Conservation (phyloP, 2,113 vertebrate species). For the Neofelis nebulosa region DNA sequence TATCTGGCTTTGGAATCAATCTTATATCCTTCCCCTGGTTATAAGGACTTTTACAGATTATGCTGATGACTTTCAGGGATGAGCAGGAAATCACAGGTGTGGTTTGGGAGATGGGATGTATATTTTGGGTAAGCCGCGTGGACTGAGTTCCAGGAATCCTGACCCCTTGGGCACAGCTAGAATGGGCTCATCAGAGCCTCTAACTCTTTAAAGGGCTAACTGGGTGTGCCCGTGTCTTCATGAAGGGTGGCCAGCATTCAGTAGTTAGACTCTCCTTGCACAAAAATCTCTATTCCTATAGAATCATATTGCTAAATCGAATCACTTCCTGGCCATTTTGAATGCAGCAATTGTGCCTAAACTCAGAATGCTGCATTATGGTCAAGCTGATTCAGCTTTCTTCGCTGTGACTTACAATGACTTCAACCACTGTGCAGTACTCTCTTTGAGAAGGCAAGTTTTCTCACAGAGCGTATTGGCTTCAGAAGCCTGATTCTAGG, state of each 20-base stretch:
- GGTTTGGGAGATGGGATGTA: not conserved
- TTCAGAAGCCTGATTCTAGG: not conserved
- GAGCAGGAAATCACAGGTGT: not conserved
- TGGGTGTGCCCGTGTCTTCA: not conserved
- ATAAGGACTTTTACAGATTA: not conserved
- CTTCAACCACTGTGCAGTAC: not conserved
- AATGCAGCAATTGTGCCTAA: not conserved
- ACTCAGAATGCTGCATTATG: not conserved
- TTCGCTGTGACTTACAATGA: not conserved
- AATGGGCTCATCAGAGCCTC: not conserved
- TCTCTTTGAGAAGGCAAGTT: not conserved
- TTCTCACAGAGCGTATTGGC: not conserved
- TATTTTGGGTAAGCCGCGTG: not conserved
- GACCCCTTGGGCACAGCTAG: not conserved
- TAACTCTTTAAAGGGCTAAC: not conserved
- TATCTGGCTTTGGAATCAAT: not conserved
- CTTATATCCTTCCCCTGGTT: not conserved
- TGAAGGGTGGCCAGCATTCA: not conserved
- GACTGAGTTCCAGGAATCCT: not conserved
- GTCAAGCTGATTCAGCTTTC: not conserved
- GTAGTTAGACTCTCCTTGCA: not conserved
- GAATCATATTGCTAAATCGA: not conserved
- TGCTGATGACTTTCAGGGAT: not conserved
- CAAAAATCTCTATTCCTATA: not conserved
- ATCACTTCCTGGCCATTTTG: not conserved